Evolutionary conservation across 92 coral and sea anemone genomes (phyloP), one percentile per base, ranked within the genome.

Genomic region (Desmophyllum pertusum): DNA sequence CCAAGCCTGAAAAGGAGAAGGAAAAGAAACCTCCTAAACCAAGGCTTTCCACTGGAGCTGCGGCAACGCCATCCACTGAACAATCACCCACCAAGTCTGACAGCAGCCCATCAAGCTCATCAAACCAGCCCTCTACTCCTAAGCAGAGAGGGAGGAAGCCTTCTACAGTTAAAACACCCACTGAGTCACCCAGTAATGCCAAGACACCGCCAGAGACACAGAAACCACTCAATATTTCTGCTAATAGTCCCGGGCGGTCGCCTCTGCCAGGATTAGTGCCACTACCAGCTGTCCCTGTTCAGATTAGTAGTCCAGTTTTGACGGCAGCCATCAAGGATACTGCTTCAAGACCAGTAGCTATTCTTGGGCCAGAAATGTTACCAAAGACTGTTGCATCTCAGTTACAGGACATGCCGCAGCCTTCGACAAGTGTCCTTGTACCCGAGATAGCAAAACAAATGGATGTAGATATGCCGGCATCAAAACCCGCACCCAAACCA

Each of bases 141-240:
- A 97, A 97, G 82, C 99, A 89, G 78, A 89, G 98, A 46, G 96
- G 96, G 33, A 71, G 98, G 43, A 97, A 97, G 79, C 98, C 97
- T 13, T 92, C 99, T 1, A 70, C 87, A 6, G 92, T 89, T 48
- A 94, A 92, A 63, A 78, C 94, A 2, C 88, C 88, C 15, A 76
- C 86, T 21, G 87, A 74, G 52, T 59, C 65, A 43, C 80, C 86
- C 15, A 57, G 62, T 70, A 78, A 73, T 67, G 50, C 76, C 14
- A 85, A 84, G 80, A 76, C 78, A 37, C 14, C 76, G 4, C 41
- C 75, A 40, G 93, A 89, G 67, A 63, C 77, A 21, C 88, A 72
- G 30, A 85, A 89, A 77, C 30, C 89, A 70, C 51, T 48, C 0
- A 48, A 27, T 8, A 63, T 67, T 65, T 27, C 39, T 25, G 70